A percentile compares a stretch with the other conserved stretches of the same genome.
These are phyloP conservation scores for Threskiornis aethiopicus DNA, from an alignment of 2,797 vertebrate genomes.

Conservation along the genomic window DNA sequence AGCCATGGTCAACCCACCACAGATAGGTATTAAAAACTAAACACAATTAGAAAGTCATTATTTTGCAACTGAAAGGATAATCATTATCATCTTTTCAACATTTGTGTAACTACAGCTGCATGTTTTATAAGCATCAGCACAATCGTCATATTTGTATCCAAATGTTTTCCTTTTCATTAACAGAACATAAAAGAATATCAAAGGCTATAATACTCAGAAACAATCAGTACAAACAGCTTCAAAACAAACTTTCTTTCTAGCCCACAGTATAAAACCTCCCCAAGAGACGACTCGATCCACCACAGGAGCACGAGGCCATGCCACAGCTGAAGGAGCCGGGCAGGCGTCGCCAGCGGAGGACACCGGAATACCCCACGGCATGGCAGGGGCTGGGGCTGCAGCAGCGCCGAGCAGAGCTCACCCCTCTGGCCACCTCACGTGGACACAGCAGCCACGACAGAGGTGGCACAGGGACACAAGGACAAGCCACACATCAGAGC, in stretches of 20 bases:
- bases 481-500: neutral
- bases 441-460: neutral
- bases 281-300: rapidly evolving
- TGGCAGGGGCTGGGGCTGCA: neutral
- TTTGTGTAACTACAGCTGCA: neutral
- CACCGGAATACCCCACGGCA: neutral
- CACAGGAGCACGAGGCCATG: neutral
- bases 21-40: neutral
- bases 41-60: neutral
- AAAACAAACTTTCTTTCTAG: neutral
- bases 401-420: neutral
- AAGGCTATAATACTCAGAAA: neutral
- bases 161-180: neutral
- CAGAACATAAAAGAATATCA: neutral
- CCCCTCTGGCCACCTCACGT: neutral
- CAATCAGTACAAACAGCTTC: neutral
- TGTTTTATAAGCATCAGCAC: neutral
- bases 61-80: neutral
- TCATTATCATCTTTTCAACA: neutral
- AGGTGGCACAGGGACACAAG: rapidly evolving
- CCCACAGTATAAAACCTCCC: neutral
- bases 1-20: too few species aligned
- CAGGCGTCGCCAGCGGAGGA: neutral
- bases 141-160: neutral
- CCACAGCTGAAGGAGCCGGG: neutral